These are phyloP conservation scores for Podocnemis expansa DNA, from an alignment of 2,113 vertebrate species.

Conservation along the genomic window DNA sequence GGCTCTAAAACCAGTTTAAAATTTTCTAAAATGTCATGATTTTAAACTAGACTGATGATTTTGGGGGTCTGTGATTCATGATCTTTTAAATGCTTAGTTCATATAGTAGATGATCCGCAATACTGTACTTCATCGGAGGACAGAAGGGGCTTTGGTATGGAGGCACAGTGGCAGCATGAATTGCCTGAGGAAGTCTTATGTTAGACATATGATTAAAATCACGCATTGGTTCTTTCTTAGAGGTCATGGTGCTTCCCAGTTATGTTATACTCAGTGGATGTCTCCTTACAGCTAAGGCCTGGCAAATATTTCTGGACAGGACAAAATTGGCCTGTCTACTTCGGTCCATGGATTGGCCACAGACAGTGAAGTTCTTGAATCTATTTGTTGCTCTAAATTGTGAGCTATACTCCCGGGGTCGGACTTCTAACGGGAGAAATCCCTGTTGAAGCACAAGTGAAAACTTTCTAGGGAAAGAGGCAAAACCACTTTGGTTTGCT, in stretches of 20 bases:
- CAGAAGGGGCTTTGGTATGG: background rate
- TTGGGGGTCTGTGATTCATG: background rate
- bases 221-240: background rate
- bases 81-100: too few species aligned
- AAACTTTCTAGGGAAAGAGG: background rate
- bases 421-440: background rate
- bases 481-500: accelerated
- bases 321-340: background rate
- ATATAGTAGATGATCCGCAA: background rate
- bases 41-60: background rate
- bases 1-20: background rate
- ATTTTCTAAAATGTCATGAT: background rate
- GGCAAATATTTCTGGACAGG: background rate
- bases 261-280: background rate
- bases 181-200: background rate
- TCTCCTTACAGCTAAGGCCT: background rate
- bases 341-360: background rate
- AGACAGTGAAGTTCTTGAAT: background rate
- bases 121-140: background rate
- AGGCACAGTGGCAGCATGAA: background rate
- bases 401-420: background rate
- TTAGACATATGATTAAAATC: background rate
- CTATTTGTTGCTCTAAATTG: background rate
- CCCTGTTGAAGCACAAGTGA: background rate
- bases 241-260: background rate